These are phyloP conservation scores for Patella pellucida DNA, from an alignment of 2,888 invertebrate species.

Conservation along the genomic window DNA sequence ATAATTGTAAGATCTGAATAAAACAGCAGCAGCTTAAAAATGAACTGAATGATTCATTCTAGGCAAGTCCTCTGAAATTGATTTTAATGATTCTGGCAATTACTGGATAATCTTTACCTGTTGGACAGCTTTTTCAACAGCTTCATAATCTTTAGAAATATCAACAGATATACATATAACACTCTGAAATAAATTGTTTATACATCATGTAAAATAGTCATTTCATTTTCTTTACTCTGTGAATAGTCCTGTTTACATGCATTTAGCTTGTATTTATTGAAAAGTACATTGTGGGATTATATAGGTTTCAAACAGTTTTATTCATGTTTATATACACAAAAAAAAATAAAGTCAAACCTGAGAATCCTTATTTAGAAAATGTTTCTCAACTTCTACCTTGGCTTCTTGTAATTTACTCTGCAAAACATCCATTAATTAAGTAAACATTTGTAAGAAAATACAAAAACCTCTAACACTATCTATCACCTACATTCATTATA, in stretches of 20 bases:
- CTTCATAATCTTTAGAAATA: slow-evolving; percentile 58
- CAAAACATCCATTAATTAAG: slow-evolving; percentile 16
- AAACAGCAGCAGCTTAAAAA: no score
- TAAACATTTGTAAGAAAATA: not conserved
- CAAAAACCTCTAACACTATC: not conserved
- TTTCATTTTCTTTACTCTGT: slow-evolving; percentile 13
- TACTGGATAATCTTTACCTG: slow-evolving; percentile 46
- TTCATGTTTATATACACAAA: no score
- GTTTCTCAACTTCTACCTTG: slow-evolving; percentile 75
- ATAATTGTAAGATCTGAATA: no score
- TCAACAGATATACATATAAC: slow-evolving; percentile 66
- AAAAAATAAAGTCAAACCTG: slow-evolving; percentile 32
- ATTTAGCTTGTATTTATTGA: no score
- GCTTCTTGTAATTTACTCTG: slow-evolving; percentile 76
- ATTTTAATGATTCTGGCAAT: no score
- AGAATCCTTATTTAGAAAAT: slow-evolving; percentile 68
- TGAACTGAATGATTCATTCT: no score
- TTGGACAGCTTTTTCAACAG: slow-evolving; percentile 58
- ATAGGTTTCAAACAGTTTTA: no score
- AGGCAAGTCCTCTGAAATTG: no score
- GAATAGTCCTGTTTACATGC: no score
- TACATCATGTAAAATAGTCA: not conserved
- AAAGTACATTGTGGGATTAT: no score
- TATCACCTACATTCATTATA: no score
- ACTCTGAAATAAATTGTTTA: slow-evolving; percentile 45